phyloP scores from a whole-genome alignment of 2,888 invertebrate genomes.

The Drosophila suboccidentalis region DNA sequence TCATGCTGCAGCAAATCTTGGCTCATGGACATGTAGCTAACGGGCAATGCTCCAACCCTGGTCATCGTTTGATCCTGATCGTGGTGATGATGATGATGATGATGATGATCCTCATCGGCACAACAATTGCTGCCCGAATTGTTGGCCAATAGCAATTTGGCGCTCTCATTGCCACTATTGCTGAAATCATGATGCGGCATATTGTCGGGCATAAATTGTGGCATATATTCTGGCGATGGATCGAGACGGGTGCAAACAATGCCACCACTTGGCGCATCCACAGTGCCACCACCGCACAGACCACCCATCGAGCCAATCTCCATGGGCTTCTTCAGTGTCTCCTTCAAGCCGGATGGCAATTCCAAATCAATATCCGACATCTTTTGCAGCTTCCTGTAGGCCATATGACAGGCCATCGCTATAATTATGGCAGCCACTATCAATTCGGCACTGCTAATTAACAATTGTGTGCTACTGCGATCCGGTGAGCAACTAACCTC shows the following conservation, averaged over 20 bases:
- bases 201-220: conserved; percentile 46
- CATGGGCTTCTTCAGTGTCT: conserved; percentile 70
- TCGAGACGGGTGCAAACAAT: conserved; percentile 56
- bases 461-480: conserved; percentile 28
- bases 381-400: conserved; percentile 76
- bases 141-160: conserved; percentile 60
- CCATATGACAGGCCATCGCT: conserved; percentile 57
- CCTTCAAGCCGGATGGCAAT: conserved; percentile 80
- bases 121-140: conserved; percentile 44
- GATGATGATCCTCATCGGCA: conserved; percentile 49
- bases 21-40: conserved; percentile 59
- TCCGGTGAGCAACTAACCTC: conserved; percentile 54
- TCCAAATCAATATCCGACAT: conserved; percentile 83
- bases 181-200: conserved; percentile 64
- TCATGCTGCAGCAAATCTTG: conserved; percentile 23
- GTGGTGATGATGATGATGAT: not conserved
- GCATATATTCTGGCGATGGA: conserved; percentile 40
- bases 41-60: not conserved
- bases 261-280: conserved; percentile 16
- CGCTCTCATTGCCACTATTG: conserved; percentile 68
- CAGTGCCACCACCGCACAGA: conserved; percentile 1
- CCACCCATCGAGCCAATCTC: conserved; percentile 24
- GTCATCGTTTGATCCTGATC: not conserved
- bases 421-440: conserved; percentile 36
- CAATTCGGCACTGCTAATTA: conserved; percentile 36